A percentile compares a stretch with the other conserved stretches of the same genome.
These are phyloP conservation scores for Pediacus dermestoides DNA, from an alignment of 2,888 invertebrate genomes.

Conservation along the genomic window DNA sequence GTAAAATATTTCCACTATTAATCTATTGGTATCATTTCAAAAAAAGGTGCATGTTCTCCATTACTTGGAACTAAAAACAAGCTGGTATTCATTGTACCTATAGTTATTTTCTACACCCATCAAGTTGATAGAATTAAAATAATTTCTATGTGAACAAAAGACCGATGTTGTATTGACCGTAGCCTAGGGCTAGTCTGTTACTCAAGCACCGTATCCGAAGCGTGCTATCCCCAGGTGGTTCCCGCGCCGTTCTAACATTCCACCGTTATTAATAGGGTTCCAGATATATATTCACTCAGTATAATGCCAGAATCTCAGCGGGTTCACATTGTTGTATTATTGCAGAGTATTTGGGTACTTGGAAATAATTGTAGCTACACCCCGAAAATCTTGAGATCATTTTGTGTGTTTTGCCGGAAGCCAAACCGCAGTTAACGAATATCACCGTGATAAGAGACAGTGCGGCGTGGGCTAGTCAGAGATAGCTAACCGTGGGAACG, in stretches of 20 bases:
- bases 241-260: constrained; percentile 15
- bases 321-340: too few relatives aligned
- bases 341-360: too few relatives aligned
- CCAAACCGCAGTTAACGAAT: constrained; percentile 16
- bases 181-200: constrained; percentile 4
- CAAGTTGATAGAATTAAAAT: too few relatives aligned
- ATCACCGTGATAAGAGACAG: constrained; percentile 17
- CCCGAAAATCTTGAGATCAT: constrained; percentile 5
- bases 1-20: too few relatives aligned
- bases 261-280: constrained; percentile 2
- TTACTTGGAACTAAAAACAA: too few relatives aligned
- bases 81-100: too few relatives aligned
- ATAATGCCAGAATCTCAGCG: too few relatives aligned
- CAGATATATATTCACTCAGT: too few relatives aligned
- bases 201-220: constrained; percentile 8
- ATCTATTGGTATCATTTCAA: too few relatives aligned
- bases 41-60: too few relatives aligned
- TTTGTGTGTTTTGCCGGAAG: constrained; percentile 14
- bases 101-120: too few relatives aligned
- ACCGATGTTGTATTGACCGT: constrained; percentile 4
- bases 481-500: constrained; percentile 24
- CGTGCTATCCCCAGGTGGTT: constrained; percentile 28
- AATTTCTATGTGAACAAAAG: constrained; percentile 3
- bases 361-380: too few relatives aligned
- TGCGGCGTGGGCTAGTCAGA: constrained; percentile 17